These are phyloP conservation scores for Micrasema minimum DNA, from an alignment of 1,140 invertebrate genomes.

Conservation along the genomic window DNA sequence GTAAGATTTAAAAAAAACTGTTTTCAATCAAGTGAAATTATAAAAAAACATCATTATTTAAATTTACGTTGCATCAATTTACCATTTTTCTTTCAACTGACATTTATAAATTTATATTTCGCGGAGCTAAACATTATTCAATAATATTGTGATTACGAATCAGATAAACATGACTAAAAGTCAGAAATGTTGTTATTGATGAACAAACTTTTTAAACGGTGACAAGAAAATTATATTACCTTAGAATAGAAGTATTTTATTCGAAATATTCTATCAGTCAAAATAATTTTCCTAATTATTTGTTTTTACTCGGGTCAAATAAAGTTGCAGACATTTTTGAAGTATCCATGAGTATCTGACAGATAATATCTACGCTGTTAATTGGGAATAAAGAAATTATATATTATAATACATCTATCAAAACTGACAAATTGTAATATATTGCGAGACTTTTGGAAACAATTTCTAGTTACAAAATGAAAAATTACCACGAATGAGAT, in stretches of 20 bases:
- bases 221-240: conserved; percentile 20
- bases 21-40: no score
- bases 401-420: conserved; percentile 32
- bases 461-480: conserved; percentile 21
- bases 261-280: conserved; percentile 27
- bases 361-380: conserved; percentile 28
- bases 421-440: conserved; percentile 28
- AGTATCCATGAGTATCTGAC: conserved; percentile 24
- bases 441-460: conserved; percentile 27
- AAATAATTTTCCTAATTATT: conserved; percentile 26
- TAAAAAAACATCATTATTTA: no score
- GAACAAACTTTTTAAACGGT: not conserved
- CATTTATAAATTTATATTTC: no score
- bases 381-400: conserved; percentile 17
- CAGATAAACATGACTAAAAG: no score
- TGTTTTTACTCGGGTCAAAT: conserved; percentile 20
- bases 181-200: no score
- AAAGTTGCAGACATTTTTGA: conserved; percentile 26
- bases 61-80: no score
- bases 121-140: no score
- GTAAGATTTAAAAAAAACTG: not conserved
- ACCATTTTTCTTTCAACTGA: no score
- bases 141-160: no score
- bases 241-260: conserved; percentile 12
- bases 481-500: conserved; percentile 9